Evolutionary conservation across 2,113 vertebrate genomes (phyloP).

Genomic region (Ptilorrhoa leucosticta): DNA sequence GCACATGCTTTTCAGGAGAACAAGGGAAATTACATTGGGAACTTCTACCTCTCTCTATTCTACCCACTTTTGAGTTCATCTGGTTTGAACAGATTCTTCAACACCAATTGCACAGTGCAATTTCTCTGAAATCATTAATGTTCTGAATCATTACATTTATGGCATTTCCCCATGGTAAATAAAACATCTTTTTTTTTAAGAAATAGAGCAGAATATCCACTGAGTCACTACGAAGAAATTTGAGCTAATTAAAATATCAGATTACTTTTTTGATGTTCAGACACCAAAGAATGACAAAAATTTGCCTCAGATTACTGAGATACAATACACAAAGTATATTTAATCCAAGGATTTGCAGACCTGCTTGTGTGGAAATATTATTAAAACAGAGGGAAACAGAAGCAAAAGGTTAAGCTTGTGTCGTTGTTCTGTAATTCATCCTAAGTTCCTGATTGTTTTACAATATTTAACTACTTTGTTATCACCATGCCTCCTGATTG

Average conservation of each 20-base stretch:
- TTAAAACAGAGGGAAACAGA: background rate
- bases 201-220: background rate
- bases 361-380: background rate
- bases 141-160: background rate
- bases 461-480: background rate
- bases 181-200: background rate
- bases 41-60: background rate
- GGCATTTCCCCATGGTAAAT: background rate
- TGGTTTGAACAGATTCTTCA: background rate
- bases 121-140: background rate
- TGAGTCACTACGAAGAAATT: background rate
- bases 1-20: background rate
- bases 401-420: accelerated
- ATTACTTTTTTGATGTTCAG: background rate
- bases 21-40: background rate
- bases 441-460: background rate
- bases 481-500: background rate
- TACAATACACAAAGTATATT: background rate
- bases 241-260: background rate
- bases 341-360: background rate
- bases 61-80: background rate
- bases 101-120: background rate
- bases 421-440: background rate
- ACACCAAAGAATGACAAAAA: background rate
- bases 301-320: background rate